phyloP scores from a whole-genome alignment of 2,113 vertebrate genomes.

The Cercocebus atys region DNA sequence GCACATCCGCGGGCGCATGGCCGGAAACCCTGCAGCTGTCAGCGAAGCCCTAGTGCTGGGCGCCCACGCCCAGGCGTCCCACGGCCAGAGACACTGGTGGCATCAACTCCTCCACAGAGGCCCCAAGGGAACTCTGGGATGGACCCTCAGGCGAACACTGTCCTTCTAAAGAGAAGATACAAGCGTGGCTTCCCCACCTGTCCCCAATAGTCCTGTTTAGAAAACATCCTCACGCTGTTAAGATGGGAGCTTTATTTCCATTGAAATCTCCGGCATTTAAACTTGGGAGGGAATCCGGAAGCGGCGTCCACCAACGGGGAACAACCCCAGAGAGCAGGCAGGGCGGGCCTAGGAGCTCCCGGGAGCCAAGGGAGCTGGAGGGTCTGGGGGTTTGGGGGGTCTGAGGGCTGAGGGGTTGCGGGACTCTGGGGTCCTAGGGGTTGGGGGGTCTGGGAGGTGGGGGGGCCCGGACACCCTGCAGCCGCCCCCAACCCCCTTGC shows the following conservation, averaged over 20 bases:
- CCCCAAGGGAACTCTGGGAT: not conserved
- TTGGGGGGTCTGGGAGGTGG: not conserved
- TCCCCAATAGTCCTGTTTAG: not conserved
- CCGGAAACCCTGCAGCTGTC: not conserved
- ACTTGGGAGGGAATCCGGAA: not conserved
- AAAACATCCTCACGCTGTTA: not conserved
- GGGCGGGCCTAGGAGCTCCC: too few relatives aligned
- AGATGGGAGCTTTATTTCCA: not conserved
- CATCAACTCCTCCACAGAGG: not conserved
- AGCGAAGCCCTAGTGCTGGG: not conserved
- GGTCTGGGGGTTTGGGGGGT: too few relatives aligned
- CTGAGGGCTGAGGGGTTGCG: too few relatives aligned
- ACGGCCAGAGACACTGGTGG: not conserved
- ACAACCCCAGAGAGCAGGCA: not conserved
- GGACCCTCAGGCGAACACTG: accelerated
- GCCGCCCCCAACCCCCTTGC: too few relatives aligned
- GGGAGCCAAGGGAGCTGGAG: too few relatives aligned
- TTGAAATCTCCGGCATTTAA: not conserved
- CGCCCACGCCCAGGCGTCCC: too few relatives aligned
- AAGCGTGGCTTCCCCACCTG: not conserved
- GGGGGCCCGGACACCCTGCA: too few relatives aligned
- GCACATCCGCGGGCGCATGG: not conserved
- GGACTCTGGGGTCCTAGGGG: accelerated
- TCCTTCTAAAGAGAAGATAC: not conserved
- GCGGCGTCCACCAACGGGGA: accelerated